Base-by-base conservation (phyloP, 2,888 invertebrate genomes). In the Cotesia congregata region DNA sequence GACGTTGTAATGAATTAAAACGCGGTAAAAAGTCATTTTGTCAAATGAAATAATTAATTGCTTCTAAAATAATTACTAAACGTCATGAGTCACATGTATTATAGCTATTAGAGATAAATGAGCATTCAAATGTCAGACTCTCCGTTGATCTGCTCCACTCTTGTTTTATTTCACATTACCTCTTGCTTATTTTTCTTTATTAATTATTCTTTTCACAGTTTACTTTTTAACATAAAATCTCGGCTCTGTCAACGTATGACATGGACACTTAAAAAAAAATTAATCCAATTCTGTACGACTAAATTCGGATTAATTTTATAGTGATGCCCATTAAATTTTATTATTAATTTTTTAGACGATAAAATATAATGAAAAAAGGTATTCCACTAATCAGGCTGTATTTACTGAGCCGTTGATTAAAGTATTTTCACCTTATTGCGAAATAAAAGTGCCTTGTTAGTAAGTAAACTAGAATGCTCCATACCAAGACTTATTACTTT, bases 391-490 rank as follows among this genome's bases (percentile, higher is more conserved):
- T 69, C 80, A 76, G 80, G 82, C 79, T 81, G 75, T 81, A 82
- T 85, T 84, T 84, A 79, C 83, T 75, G 41, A 77, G 78, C 77
- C 82, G 81, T 83, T 84, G 82, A 85, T 85, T 84, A 83, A 80
- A 82, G 72, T 76, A 76, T 67, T 74, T 77, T 15, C 71, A 73
- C 50, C 68, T 78, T 69, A 76, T 76, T 79, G 77, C 77, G 9
- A 71, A 70, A 67, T 77, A 77, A 79, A 79, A 72, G 7, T 71
- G 17, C 6, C 39, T 30, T n/a, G n/a, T 17, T 6, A 75, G 64
- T 38, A 7, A 30, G 38, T 68, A 38, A 6, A 30, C n/a, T 50
- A 38, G 41, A n/a, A 70, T 60, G 60, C 59, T 60, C 15, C 12
- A n/a, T n/a, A n/a, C n/a, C n/a, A 2, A 60, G 50, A 69, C 41